phyloP scores from a whole-genome alignment of 2,113 vertebrate species.

The Anoura caudifer region DNA sequence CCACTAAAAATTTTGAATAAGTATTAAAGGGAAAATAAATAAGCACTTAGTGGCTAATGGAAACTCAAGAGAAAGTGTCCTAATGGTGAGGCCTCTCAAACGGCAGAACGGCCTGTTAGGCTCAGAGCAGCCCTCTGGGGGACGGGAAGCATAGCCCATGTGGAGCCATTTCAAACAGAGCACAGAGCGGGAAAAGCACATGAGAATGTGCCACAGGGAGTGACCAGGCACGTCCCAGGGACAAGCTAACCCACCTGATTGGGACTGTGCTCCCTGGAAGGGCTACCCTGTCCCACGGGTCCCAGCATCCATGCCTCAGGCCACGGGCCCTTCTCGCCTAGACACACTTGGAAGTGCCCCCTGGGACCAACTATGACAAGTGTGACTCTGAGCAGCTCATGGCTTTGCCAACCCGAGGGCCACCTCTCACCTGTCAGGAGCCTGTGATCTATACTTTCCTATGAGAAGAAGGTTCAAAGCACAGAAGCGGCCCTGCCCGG shows the following conservation, averaged over 20 bases:
- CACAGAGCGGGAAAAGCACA: background rate
- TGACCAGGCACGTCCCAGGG: accelerated
- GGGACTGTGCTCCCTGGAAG: background rate
- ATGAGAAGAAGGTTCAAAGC: background rate
- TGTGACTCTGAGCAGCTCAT: background rate
- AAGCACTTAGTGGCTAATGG: background rate
- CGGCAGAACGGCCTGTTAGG: background rate
- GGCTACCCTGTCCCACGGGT: accelerated
- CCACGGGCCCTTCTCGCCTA: too few species aligned
- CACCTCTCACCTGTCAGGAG: accelerated
- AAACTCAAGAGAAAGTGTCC: background rate
- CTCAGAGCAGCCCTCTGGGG: background rate
- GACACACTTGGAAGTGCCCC: accelerated
- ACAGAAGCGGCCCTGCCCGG: background rate
- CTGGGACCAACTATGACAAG: background rate
- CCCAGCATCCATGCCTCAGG: accelerated
- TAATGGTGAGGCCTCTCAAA: background rate
- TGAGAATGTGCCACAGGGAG: background rate
- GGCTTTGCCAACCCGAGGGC: background rate
- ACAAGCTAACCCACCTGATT: accelerated
- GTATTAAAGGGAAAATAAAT: slow-evolving; percentile 1
- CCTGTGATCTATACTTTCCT: background rate
- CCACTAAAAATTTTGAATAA: slow-evolving; percentile 41
- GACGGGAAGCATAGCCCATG: background rate
- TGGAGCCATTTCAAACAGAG: background rate